Evolutionary conservation across 53 echinoderm and acorn worm species (phyloP), one percentile per base, ranked within the genome.

Genomic region (Arbacia lixula): DNA sequence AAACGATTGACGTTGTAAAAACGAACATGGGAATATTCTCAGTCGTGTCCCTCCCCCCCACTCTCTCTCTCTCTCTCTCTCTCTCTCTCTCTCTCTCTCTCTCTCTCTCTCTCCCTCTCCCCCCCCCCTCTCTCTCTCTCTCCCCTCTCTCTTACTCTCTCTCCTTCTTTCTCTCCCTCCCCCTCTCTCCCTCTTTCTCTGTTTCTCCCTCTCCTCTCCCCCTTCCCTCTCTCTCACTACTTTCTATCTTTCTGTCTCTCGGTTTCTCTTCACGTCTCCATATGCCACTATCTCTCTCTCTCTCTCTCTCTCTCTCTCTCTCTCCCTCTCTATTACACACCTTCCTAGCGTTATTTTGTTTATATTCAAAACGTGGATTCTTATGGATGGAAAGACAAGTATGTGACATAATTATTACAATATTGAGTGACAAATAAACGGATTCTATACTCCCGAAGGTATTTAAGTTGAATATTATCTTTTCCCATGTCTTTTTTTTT

Each of bases 221-320:
- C 55, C 55, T 54, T 54, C 12, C 55, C 6, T 54, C 1, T 0
- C 2, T 9, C 12, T 2, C 3, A 12, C 4, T 12, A 14, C 60
- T 33, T 0, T 63, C 64, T 63, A 17, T 63, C 64, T 33, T 32
- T 63, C 64, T 63, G 17, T 63, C 64, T 60, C 32, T 60, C 26
- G 10, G 9, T 60, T 32, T 4, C 12, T 60, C 27, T 60, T 21
- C 27, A 4, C 20, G 8, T 0, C 32, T 60, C 61, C 32, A 2
- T 60, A 28, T 25, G 2, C 12, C 61, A 30, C 14, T 60, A 0
- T 60, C 32, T 60, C 1, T 64, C 27, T 60, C 28, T 60, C 60
- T 60, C 29, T 60, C 29, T 56, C 21, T 55, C 16, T 55, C 56
- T 55, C 56, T 54, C 12, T 11, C 0, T 55, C 56, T 54, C 8